Percentiles rank a stretch among this genome's conserved stretches.
These are phyloP conservation scores for Apodemus sylvaticus DNA, from an alignment of 2,113 vertebrate genomes.

Conservation along the genomic window DNA sequence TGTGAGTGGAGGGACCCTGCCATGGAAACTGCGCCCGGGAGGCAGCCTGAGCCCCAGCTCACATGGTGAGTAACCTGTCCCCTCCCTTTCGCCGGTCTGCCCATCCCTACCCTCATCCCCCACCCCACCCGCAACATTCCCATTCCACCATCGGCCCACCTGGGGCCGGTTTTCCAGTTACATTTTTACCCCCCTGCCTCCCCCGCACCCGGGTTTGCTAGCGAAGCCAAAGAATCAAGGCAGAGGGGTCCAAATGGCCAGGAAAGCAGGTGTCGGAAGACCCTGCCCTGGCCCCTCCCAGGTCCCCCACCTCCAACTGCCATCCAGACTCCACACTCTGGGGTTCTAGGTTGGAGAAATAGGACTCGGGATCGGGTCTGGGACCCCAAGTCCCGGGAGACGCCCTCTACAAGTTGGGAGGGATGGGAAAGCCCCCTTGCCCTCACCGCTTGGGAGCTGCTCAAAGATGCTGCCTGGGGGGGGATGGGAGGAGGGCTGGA, in stretches of 20 bases:
- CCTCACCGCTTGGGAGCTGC: conserved; percentile 34
- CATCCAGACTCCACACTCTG: conserved; percentile 11
- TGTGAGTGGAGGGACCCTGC: conserved; percentile 75
- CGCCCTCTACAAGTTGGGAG: conserved; percentile 16
- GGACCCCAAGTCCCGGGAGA: conserved; percentile 47
- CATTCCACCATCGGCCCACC: conserved; percentile 11
- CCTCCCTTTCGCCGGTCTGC: conserved; percentile 53
- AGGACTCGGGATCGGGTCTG: conserved; percentile 33
- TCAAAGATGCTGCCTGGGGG: conserved; percentile 24
- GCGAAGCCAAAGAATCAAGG: conserved; percentile 30
- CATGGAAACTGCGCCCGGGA: conserved; percentile 75
- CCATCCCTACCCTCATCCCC: conserved; percentile 57
- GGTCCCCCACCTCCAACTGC: neutral
- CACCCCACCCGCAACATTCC: conserved; percentile 33
- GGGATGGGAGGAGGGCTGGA: conserved; percentile 13
- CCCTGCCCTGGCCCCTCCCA: conserved; percentile 44
- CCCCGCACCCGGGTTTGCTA: neutral
- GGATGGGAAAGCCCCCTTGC: conserved; percentile 9
- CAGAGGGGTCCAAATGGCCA: neutral
- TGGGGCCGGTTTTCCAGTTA: neutral
- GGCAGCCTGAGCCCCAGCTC: conserved; percentile 75
- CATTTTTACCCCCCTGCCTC: neutral
- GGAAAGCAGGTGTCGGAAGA: conserved; percentile 46
- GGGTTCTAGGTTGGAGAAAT: conserved; percentile 60
- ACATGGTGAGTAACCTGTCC: conserved; percentile 79